Percentiles rank a stretch among this genome's conserved stretches.
Conservation (phyloP, 2,113 vertebrate genomes). For the Ursus arctos region DNA sequence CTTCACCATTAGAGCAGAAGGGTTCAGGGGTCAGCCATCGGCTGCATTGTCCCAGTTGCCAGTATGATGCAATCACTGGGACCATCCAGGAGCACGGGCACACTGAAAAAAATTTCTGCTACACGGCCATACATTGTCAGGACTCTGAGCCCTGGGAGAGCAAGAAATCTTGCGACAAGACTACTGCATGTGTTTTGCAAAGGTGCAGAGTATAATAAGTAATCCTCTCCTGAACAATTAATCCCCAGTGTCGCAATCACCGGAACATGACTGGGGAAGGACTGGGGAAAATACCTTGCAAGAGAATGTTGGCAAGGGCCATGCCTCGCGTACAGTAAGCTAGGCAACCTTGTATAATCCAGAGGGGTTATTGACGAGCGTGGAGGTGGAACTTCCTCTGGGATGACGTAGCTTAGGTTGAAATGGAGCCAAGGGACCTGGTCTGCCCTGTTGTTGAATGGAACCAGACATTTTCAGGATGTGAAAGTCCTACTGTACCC, state of each 20-base stretch:
- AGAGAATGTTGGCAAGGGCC: not conserved
- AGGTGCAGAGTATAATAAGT: not conserved
- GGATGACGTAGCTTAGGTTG: not conserved
- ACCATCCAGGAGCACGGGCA: not conserved
- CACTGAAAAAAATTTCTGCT: not conserved
- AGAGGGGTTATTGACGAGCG: not conserved
- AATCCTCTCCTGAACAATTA: conserved; percentile 40
- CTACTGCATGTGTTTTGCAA: conserved; percentile 40
- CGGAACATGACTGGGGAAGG: conserved; percentile 33
- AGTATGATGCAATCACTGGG: not conserved
- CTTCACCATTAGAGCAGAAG: not conserved
- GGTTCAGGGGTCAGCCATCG: not conserved
- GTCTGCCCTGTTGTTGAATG: not conserved
- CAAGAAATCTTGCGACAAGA: not conserved
- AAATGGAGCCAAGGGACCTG: not conserved
- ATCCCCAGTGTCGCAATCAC: conserved; percentile 56
- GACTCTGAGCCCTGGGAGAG: not conserved
- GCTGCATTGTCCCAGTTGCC: not conserved
- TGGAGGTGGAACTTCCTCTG: conserved; percentile 63
- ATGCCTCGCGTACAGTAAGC: not conserved
- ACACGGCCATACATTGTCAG: not conserved
- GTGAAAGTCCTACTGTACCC: not conserved
- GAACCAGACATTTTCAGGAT: not conserved
- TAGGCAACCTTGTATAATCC: conserved; percentile 1
- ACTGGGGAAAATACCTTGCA: conserved; percentile 67